Base-by-base conservation (phyloP, 2,888 invertebrate species). In the Cryptophagus acutangulus region DNA sequence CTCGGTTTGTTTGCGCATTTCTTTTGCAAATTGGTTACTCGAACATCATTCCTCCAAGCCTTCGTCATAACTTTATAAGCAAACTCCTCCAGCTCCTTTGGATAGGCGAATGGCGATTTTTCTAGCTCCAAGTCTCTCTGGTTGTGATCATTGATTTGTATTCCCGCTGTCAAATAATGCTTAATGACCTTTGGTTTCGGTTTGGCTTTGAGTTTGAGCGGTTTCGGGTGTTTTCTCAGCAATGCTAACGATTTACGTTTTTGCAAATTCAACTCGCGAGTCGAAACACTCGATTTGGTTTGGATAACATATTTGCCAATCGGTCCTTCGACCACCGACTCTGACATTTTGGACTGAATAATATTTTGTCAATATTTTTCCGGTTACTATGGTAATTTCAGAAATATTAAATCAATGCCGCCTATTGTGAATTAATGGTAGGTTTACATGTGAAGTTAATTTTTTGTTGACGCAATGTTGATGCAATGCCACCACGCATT, bases 51-150 rank as follows among this genome's bases (percentile, higher is more conserved):
- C 36, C 63, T 59, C 63, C 65, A 67, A 4, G 63, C 61, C 42
- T 66, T 69, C 26, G 63, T 63, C 55, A 71, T 65, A 14, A 71
- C 67, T 43, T 65, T 65, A 45, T 71, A 69, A 2, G 71, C 66
- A 48, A 71, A 67, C 44, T 67, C 64, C 40, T 71, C 69, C 10
- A 67, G 51, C 38, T 70, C 69, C 18, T 66, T 61, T 1, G 74
- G 71, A 46, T 67, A 66, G 17, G 52, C 43, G 47, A 71, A 75
- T 1, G 74, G 72, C 0, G 69, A 67, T 31, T 8, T 31, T 31
- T 31, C 24, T 8, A 6, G 6, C 6, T 20, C n/a, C 6, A 20
- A 20, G 24, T 46, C 8, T 35, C 29, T n/a, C n/a, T n/a, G n/a
- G 26, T 53, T 54, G 2, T 15, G 14, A 10, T 47, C 43, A 28